Percentiles rank a stretch among this genome's conserved stretches.
These are phyloP conservation scores for Poeciliopsis paucimaculata DNA, from an alignment of 2,797 vertebrate species.

Conservation along the genomic window DNA sequence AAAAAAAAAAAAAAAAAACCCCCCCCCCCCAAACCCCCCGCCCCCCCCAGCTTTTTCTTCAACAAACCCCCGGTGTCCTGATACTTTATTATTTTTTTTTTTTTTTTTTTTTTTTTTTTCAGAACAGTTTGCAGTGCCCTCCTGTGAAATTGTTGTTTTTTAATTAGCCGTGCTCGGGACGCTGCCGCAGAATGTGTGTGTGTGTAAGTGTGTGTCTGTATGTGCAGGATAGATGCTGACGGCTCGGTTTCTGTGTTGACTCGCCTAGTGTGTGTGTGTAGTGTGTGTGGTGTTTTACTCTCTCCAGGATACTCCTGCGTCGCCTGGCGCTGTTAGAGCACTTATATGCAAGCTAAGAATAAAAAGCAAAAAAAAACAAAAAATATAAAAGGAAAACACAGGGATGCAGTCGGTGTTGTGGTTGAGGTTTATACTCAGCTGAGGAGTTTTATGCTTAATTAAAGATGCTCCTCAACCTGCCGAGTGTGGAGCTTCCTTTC, in stretches of 20 bases:
- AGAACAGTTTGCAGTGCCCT: slow-evolving; percentile 79
- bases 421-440: slow-evolving; percentile 40
- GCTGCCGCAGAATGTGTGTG: slow-evolving; percentile 54
- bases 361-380: slow-evolving; percentile 11
- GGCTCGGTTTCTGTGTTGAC: slow-evolving; percentile 76
- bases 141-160: slow-evolving; percentile 86
- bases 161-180: slow-evolving; percentile 83
- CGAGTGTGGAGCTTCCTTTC: slow-evolving; percentile 18
- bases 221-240: slow-evolving; percentile 80
- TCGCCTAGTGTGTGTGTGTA: slow-evolving; percentile 22
- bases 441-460: slow-evolving; percentile 55
- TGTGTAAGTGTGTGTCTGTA: slow-evolving; percentile 9
- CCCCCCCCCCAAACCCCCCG: no score
- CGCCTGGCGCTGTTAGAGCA: slow-evolving; percentile 54
- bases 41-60: no score
- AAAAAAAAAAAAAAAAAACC: slow-evolving; percentile 51
- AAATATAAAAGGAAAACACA: slow-evolving; percentile 11
- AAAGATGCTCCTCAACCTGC: slow-evolving; percentile 26
- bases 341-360: slow-evolving; percentile 31
- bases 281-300: slow-evolving; percentile 47
- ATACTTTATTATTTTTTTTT: no score
- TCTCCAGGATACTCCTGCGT: slow-evolving; percentile 63
- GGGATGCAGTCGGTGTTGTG: slow-evolving; percentile 44
- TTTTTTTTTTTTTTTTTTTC: slow-evolving; percentile 9
- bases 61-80: no score